Evolutionary conservation across 30 jellyfish, hydroid and myxozoan genomes (phyloP), one percentile per base, ranked within the genome.

Genomic region (Aurelia coerulea): DNA sequence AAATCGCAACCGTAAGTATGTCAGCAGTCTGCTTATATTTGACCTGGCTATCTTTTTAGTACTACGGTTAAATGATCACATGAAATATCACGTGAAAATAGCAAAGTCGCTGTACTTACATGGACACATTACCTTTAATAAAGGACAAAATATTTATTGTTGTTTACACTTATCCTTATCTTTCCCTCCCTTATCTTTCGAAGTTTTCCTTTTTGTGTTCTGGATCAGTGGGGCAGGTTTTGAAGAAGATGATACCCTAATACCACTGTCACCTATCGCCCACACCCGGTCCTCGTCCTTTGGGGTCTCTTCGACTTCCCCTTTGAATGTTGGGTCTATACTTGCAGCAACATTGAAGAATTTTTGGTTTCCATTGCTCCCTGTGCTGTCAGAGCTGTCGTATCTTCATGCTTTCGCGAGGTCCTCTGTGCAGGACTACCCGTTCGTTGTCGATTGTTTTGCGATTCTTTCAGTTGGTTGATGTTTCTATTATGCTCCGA

Each of bases 201-300:
- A 80, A 4, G 64, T 76, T 32, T 79, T 89, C 33, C 97, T 62
- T 64, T 70, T 73, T 3, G 88, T 76, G 62, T 89, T 89, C 56
- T 89, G 97, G 49, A 89, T 89, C 2, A 89, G 94, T 9, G 97
- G 97, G 1, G 83, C 90, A 12, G 97, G 91, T 31, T 64, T 81
- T 0, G 88, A 62, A 10, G 75, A 51, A 1, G 87, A 65, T 11
- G 93, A 84, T 2, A 63, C 85, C 19, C 60, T 53, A 0, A 54
- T 66, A 10, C 77, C 84, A 18, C 74, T 86, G 34, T 73, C 80
- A 19, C 76, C 97, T 10, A 68, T 85, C 35, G 79, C 88, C 81
- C 83, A 71, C 2, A 68, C 60, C 34, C 69, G 33, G 49, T 62
- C 89, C 19, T 76, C 65, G 35, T 76, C 75, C 11, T 54, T 33